A percentile compares a stretch with the other conserved stretches of the same genome.
These are phyloP conservation scores for Antigone vipio DNA, from an alignment of 2,113 vertebrate species.

Conservation along the genomic window DNA sequence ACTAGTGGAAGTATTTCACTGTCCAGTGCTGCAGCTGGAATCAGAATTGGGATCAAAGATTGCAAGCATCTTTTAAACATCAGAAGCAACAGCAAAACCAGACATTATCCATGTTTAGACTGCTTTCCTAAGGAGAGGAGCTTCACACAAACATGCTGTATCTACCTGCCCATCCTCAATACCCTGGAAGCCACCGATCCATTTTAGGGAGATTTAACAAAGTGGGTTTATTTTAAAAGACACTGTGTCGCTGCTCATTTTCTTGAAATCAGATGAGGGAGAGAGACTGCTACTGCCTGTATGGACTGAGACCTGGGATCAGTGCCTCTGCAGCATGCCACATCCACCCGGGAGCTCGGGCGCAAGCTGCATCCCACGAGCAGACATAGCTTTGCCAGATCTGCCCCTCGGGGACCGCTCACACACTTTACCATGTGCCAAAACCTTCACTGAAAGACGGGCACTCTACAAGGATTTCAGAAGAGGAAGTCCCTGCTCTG, in stretches of 20 bases:
- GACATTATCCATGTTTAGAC: not conserved
- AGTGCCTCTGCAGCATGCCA: not conserved
- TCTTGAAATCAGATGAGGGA: not conserved
- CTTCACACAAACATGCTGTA: not conserved
- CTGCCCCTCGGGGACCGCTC: not conserved
- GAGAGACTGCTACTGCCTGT: not conserved
- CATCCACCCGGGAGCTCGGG: not conserved
- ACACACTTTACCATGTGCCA: not conserved
- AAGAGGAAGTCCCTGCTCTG: not conserved
- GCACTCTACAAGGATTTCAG: fast-evolving
- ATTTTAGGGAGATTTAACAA: not conserved
- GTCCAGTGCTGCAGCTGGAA: not conserved
- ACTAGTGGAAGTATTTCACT: not conserved
- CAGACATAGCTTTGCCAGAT: not conserved
- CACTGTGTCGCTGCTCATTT: not conserved
- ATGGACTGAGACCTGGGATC: too few species aligned
- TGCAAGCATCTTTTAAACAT: not conserved
- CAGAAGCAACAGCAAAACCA: not conserved
- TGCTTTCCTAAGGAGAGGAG: not conserved
- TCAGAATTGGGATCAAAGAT: not conserved
- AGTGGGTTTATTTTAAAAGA: not conserved
- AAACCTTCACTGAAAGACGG: not conserved
- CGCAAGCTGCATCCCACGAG: not conserved
- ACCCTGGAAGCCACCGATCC: not conserved
- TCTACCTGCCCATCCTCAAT: not conserved